Base-by-base conservation (phyloP, 2,888 invertebrate species). In the Epinotia brunnichana region DNA sequence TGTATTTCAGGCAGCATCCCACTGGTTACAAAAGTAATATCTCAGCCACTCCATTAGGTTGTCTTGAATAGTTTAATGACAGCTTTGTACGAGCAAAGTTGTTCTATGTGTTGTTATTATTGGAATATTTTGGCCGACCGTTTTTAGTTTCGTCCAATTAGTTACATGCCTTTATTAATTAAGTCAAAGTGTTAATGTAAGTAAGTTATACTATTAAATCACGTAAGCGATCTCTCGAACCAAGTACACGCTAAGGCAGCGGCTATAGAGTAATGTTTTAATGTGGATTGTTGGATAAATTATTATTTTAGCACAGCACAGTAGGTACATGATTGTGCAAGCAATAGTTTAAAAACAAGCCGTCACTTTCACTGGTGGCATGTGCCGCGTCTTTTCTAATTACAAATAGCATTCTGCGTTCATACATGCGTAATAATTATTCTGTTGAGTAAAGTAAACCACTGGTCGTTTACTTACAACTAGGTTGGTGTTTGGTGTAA, bases 111-210 rank as follows among this genome's bases (percentile, higher is more conserved):
- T 68, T 72, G 56, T 68, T 68, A 54, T 54, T 51, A 54, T 67
- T 67, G 48, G 44, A 57, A 53, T 69, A 56, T 41, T 63, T 51
- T 73, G 73, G 69, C 69, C 69, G 73, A 63, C 57, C 69, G 63
- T 73, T 69, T n/a, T 73, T 73, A 69, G 73, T 69, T 73, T 69
- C 73, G 73, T 73, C 73, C 63, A 69, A 19, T 69, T 57, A 59
- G 63, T 73, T 69, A 59, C 67, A 72, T 72, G 67, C 68, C 67
- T 68, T 44, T 72, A 56, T 68, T 9, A 56, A 56, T 54, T 72
- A 68, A 61, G 61, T 67, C 56, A 67, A 53, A 63, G 39, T 60
- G 19, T 67, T 56, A 56, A 62, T 48, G 29, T 72, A 68, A 68
- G 56, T 72, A 72, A 67, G 61, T 61, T 61, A 29, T 72, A 62